A percentile compares a stretch with the other conserved stretches of the same genome.
Evolutionary conservation across 2,113 vertebrate species (phyloP).

Genomic region (human (Homo sapiens)): GRCh38 chr2:7649501-7650000

Average conservation of each 20-base stretch:
- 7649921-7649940: too few relatives aligned
- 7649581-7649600: neutral
- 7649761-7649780: rapidly evolving
- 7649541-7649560: neutral
- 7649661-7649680: neutral
- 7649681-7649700: neutral
- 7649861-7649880: neutral
- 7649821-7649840: neutral
- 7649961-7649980: neutral
- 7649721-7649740: rapidly evolving
- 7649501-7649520: neutral
- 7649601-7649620: too few relatives aligned
- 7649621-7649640: too few relatives aligned
- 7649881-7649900: neutral
- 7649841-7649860: neutral
- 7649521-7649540: neutral
- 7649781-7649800: neutral
- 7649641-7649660: neutral
- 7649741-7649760: neutral
- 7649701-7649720: neutral
- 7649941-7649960: neutral
- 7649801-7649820: neutral
- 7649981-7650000: neutral
- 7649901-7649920: neutral
- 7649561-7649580: rapidly evolving